Base-by-base conservation (phyloP, 1,140 invertebrate species). In the Conus betulinus region DNA sequence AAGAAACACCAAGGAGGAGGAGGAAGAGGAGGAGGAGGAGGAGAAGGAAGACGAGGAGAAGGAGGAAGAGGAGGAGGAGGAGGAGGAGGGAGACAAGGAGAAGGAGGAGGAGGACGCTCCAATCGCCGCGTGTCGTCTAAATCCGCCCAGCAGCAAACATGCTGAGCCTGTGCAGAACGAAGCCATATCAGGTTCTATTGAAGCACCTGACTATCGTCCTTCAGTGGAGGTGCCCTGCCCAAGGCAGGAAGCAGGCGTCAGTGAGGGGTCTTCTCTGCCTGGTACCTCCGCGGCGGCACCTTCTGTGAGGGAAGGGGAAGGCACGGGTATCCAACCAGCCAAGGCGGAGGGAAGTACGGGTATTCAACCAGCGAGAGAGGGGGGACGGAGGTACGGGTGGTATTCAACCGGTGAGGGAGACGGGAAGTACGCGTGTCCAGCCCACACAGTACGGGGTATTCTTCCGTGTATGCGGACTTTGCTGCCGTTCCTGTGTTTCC, bases 1-100 rank as follows among this genome's bases (percentile, higher is more conserved):
- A 85, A 85, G 25, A 85, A 85, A 51, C 84, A 85, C 60, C 27
- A 74, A n/a, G 71, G 71, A n/a, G 71, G 71, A 74, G 71, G 71
- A 23, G 60, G 1, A 23, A 6, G 23, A 74, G 71, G 7, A 23
- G 0, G 20, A 17, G 20, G 23, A 17, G 20, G 7, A 8, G n/a
- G 39, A 39, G 3, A 3, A 39, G 39, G 3, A 39, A 3, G 39
- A 39, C 0, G 39, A 39, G 0, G 39, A 39, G 39, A 3, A 39
- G 39, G 3, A 39, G 39, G 39, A 39, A 3, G 39, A 39, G 3
- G 39, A 39, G 39, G 39, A 39, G 39, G 39, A 39, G 39, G 39
- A 39, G 39, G 39, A 39, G 39, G 3, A 39, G 39, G 39, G 3
- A 39, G 39, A 39, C 39, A 39, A 39, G 39, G 39, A 39, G 39